Conservation (phyloP, 2,888 invertebrate genomes). For the Tinea semifulvella region DNA sequence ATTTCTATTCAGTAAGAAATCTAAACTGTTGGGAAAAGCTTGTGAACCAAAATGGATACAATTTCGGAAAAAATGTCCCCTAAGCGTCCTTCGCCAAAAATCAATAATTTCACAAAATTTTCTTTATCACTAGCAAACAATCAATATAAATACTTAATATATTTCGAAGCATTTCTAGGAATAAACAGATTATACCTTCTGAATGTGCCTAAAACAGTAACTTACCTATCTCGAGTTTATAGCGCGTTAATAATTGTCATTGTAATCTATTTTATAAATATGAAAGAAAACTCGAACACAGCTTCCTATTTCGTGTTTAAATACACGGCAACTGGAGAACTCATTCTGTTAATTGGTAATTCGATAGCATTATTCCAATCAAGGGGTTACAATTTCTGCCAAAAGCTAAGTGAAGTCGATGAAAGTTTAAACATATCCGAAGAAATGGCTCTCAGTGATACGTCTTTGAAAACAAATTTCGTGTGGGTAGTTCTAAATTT, state of each 20-base stretch:
- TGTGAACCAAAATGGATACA: not conserved
- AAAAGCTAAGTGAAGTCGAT: slow-evolving; percentile 33
- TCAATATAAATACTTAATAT: slow-evolving; percentile 20
- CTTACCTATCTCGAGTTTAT: slow-evolving; percentile 21
- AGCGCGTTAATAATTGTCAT: slow-evolving; percentile 19
- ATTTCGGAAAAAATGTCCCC: not conserved
- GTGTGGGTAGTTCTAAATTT: slow-evolving; percentile 24
- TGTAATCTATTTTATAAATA: slow-evolving; percentile 20
- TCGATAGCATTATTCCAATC: slow-evolving; percentile 21
- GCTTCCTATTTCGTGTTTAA: slow-evolving; percentile 28
- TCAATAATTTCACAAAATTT: not conserved
- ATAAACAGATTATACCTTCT: slow-evolving; percentile 32
- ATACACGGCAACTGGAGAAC: slow-evolving; percentile 28
- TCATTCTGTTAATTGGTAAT: slow-evolving; percentile 25
- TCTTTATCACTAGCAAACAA: not conserved
- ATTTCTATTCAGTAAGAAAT: not conserved
- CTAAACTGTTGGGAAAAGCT: not conserved
- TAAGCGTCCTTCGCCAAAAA: not conserved
- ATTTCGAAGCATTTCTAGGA: slow-evolving; percentile 26
- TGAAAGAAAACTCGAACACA: slow-evolving; percentile 17
- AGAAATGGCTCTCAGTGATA: slow-evolving; percentile 24
- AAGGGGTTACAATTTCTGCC: slow-evolving; percentile 24
- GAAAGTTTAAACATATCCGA: slow-evolving; percentile 32
- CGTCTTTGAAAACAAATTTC: slow-evolving; percentile 19
- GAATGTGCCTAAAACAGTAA: slow-evolving; percentile 14